These are phyloP conservation scores for Eucriotettix oculatus DNA, from an alignment of 2,888 invertebrate genomes.

Conservation along the genomic window DNA sequence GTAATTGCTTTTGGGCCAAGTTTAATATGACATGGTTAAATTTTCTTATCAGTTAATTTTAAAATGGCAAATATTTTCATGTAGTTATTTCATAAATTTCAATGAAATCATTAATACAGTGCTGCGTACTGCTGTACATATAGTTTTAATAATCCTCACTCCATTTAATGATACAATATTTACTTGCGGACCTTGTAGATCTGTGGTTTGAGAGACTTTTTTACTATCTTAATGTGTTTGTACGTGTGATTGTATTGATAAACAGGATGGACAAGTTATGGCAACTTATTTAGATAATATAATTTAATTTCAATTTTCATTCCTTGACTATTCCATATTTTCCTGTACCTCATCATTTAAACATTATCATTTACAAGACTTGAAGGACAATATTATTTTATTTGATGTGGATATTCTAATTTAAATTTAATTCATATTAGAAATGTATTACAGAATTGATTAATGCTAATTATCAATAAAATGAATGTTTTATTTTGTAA, in stretches of 20 bases:
- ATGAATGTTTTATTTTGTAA: no score
- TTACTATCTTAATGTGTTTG: conserved; percentile 7
- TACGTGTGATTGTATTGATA: conserved; percentile 2
- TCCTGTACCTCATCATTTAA: background rate
- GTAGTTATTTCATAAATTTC: background rate
- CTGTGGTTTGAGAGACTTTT: conserved; percentile 6
- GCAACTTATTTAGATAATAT: background rate
- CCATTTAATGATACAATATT: no score
- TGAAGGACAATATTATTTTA: no score
- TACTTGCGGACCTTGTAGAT: background rate
- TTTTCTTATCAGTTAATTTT: background rate
- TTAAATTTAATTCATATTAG: no score
- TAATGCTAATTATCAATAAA: no score
- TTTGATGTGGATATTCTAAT: no score
- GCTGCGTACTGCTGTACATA: no score
- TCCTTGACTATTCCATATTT: background rate
- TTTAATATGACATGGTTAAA: background rate
- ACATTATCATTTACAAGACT: no score
- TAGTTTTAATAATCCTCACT: no score
- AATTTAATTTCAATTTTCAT: background rate
- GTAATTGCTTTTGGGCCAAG: background rate
- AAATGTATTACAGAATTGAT: no score
- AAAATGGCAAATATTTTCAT: background rate
- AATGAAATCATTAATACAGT: background rate
- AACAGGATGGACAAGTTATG: background rate